A percentile compares a stretch with the other conserved stretches of the same genome.
phyloP scores from a whole-genome alignment of 2,888 invertebrate species.

The Cheilosia pagana region DNA sequence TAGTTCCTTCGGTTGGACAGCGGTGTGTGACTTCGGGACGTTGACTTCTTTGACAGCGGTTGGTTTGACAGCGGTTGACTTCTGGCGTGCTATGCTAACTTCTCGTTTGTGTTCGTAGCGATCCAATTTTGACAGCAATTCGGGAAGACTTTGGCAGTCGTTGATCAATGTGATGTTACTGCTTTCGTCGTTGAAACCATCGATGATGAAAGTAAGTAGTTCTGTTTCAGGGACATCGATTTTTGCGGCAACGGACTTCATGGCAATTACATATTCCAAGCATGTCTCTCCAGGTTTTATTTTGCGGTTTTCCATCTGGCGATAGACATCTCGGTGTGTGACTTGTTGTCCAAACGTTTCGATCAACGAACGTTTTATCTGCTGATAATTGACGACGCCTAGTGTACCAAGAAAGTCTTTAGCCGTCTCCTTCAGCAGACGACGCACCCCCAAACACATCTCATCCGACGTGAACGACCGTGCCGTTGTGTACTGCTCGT shows the following conservation, averaged over 20 bases:
- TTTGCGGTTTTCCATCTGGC: too few species aligned
- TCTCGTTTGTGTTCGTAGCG: constrained; percentile 14
- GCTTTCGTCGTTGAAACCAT: constrained; percentile 14
- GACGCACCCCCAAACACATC: constrained; percentile 12
- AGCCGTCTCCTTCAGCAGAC: too few species aligned
- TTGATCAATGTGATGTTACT: constrained; percentile 6
- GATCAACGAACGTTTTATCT: too few species aligned
- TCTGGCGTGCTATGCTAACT: too few species aligned
- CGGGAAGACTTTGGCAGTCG: not conserved
- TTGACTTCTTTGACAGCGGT: not conserved
- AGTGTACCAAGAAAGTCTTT: too few species aligned
- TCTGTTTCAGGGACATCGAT: constrained; percentile 1
- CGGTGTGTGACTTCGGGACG: not conserved
- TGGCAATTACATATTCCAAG: too few species aligned
- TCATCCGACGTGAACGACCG: constrained; percentile 7
- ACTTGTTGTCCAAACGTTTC: too few species aligned
- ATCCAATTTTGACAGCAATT: not conserved
- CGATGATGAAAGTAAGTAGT: constrained; percentile 10
- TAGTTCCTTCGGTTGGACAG: too few species aligned
- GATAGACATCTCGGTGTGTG: too few species aligned
- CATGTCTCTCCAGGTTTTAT: too few species aligned
- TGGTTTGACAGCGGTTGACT: not conserved
- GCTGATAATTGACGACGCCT: too few species aligned
- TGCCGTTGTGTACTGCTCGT: constrained; percentile 10
- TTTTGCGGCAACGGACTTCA: too few species aligned